A percentile compares a stretch with the other conserved stretches of the same genome.
Conservation (phyloP, 2,113 vertebrate species). For the Poeciliopsis prolifica region DNA sequence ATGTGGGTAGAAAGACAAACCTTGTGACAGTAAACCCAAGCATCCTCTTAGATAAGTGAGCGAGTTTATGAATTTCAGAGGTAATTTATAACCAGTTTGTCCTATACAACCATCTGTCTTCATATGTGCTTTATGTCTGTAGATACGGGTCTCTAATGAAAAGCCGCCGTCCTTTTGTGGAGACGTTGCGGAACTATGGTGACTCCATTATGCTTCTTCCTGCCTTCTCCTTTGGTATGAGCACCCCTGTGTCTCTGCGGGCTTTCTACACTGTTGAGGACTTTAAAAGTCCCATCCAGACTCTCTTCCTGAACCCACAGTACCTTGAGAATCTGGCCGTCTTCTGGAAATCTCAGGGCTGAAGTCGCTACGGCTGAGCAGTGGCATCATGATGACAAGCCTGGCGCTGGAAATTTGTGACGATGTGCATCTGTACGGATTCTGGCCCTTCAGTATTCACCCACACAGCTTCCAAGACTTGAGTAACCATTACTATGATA, state of each 20-base stretch:
- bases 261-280: constrained; percentile 85
- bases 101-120: not conserved
- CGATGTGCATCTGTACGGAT: constrained; percentile 90
- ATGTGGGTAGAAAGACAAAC: constrained; percentile 91
- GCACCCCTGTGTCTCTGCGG: constrained; percentile 87
- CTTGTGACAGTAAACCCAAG: constrained; percentile 96
- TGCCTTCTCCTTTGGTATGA: constrained; percentile 87
- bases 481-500: constrained; percentile 94
- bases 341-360: constrained; percentile 91
- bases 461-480: constrained; percentile 74
- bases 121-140: constrained; percentile 11
- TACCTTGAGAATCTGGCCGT: constrained; percentile 85
- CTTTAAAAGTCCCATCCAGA: constrained; percentile 76
- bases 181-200: constrained; percentile 83
- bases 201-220: constrained; percentile 87
- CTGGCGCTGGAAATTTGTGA: constrained; percentile 89
- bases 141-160: constrained; percentile 86
- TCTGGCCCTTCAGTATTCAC: constrained; percentile 91
- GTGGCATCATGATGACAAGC: constrained; percentile 90
- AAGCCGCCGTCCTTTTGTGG: constrained; percentile 83
- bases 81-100: constrained; percentile 85
- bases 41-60: constrained; percentile 90
- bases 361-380: constrained; percentile 83
- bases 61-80: constrained; percentile 58
- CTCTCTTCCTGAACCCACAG: constrained; percentile 88